Conservation (phyloP, 2,888 invertebrate species). For the Achlya flavicornis region DNA sequence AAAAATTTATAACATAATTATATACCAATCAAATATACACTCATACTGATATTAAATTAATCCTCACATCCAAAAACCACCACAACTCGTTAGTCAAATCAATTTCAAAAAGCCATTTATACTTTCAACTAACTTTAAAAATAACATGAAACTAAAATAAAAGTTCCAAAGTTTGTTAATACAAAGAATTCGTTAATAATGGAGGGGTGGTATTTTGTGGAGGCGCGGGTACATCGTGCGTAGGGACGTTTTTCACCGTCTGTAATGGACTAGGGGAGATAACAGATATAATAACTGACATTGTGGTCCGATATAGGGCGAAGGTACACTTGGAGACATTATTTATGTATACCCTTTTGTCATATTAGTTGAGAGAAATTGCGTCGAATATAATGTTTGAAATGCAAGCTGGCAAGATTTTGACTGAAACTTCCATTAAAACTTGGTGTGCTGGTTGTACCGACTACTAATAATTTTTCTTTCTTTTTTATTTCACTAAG, state of each 20-base stretch:
- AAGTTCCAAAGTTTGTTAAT: conserved; percentile 17
- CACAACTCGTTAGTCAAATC: not conserved
- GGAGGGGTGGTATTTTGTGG: conserved; percentile 23
- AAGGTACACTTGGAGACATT: conserved; percentile 34
- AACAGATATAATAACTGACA: conserved; percentile 61
- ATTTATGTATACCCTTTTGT: not conserved
- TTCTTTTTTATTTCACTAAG: too few relatives aligned
- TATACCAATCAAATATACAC: too few relatives aligned
- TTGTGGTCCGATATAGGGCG: conserved; percentile 42
- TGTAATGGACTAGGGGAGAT: conserved; percentile 52
- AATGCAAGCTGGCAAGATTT: not conserved
- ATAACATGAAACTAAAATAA: conserved; percentile 1
- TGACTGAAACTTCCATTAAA: too few relatives aligned
- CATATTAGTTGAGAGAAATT: not conserved
- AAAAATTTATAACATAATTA: too few relatives aligned
- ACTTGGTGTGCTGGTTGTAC: too few relatives aligned
- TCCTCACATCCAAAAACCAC: not conserved
- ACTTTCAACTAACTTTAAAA: not conserved
- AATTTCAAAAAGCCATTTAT: not conserved
- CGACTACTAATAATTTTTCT: too few relatives aligned
- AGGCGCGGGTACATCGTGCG: conserved; percentile 26
- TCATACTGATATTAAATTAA: too few relatives aligned
- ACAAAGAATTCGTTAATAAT: conserved; percentile 32
- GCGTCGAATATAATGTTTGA: not conserved
- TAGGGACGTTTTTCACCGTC: conserved; percentile 36